Evolutionary conservation across 2,797 vertebrate species (phyloP).

Genomic region (Simalia tracyae): DNA sequence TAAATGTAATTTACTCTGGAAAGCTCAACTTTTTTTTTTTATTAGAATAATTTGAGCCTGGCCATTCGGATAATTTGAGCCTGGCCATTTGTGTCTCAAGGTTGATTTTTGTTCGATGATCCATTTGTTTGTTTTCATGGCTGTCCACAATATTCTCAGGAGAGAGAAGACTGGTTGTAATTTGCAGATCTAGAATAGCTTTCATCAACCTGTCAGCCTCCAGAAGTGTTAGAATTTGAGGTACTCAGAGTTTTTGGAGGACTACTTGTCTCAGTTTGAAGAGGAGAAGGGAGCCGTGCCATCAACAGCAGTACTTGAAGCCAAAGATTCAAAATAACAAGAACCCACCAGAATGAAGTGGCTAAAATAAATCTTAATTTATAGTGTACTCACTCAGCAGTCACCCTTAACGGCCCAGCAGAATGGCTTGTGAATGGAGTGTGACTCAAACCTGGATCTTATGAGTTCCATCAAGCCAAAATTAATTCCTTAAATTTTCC

Average conservation of each 20-base stretch:
- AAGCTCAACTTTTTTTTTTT: no score
- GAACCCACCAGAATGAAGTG: not conserved
- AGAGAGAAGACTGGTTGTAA: no score
- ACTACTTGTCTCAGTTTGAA: not conserved
- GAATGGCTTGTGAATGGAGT: not conserved
- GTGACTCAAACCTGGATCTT: not conserved
- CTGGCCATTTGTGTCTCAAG: not conserved
- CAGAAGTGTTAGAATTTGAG: not conserved
- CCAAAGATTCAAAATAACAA: not conserved
- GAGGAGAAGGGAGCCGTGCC: not conserved
- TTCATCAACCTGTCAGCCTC: not conserved
- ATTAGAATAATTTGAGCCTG: no score
- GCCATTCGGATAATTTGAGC: not conserved
- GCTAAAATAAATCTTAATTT: conserved; percentile 1
- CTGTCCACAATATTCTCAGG: not conserved
- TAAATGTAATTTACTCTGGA: no score
- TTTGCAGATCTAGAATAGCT: not conserved
- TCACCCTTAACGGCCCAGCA: conserved; percentile 28
- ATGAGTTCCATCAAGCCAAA: not conserved
- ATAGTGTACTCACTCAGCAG: not conserved
- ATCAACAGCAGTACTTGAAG: not conserved
- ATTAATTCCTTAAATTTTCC: not conserved
- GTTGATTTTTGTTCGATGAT: not conserved
- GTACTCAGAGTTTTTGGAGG: not conserved
- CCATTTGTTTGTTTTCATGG: not conserved